Evolutionary conservation across 2,797 vertebrate species (phyloP), one percentile per base, ranked within the genome.

Genomic region (Yasuhikotakia modesta): DNA sequence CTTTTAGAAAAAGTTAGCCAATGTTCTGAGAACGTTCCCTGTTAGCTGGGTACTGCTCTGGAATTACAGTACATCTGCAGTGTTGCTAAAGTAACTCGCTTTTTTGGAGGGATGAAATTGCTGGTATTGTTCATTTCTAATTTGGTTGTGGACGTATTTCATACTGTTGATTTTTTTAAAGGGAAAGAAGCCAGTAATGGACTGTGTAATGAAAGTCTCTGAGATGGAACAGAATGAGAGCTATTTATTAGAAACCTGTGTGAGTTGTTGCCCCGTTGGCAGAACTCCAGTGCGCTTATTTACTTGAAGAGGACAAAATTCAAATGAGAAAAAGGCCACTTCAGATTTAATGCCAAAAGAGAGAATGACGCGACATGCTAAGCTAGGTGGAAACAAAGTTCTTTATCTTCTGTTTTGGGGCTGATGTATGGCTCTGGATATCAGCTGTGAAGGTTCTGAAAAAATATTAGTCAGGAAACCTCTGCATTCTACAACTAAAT

Each of bases 201-300:
- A 82, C 79, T 83, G 83, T 82, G 81, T 85, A 86, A 86, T 84
- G 72, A 81, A 85, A 86, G 58, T 80, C 75, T 79, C 66, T 81
- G 82, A 79, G 80, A 77, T 61, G 75, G 79, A 85, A 83, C 79
- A 70, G 69, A 82, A 81, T 27, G 73, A 85, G 81, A 76, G 50
- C 77, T 52, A 70, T 83, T 86, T 79, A 80, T 79, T 85, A 84
- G 72, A 76, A 78, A 79, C 73, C 72, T 80, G 81, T 80, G 81
- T 72, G 72, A 86, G 82, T 74, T 73, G 67, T 71, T 81, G 78
- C 67, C 78, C 12, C 57, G 14, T 66, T 85, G 73, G 74, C 79
- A 60, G 46, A 79, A 48, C 64, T 81, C 79, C 72, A 85, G 35
- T 17, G 10, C 50, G 35, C 45, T 71, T 79, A 64, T 84, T 75